Conservation (phyloP, 2,888 invertebrate genomes). For the Rhyacophila evoluta region DNA sequence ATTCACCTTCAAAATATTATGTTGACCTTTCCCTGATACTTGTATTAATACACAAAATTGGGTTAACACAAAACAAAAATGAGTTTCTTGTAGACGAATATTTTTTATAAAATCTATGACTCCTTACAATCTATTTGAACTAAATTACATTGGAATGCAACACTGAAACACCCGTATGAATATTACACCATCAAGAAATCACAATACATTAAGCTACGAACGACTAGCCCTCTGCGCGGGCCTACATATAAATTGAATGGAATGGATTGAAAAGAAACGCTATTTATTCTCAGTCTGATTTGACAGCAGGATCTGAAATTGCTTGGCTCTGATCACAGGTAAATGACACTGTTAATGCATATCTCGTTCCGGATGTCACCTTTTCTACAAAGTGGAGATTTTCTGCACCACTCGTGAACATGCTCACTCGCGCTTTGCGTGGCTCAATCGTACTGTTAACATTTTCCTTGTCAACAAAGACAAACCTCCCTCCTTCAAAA, state of each 20-base stretch:
- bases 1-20: not conserved
- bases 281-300: conserved; percentile 28
- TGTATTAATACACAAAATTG: not conserved
- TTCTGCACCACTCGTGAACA: conserved; percentile 90
- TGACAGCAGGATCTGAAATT: conserved; percentile 71
- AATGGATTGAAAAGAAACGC: not conserved
- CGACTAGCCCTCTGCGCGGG: not conserved
- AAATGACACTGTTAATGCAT: conserved; percentile 88
- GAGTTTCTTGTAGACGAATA: not conserved
- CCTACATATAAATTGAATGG: not conserved
- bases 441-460: conserved; percentile 81
- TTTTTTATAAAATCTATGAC: not conserved
- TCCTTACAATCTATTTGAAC: not conserved
- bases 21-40: too few relatives aligned
- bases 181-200: not conserved
- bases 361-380: conserved; percentile 80
- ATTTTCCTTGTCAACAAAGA: conserved; percentile 78
- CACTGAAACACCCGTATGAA: not conserved
- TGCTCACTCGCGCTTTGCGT: conserved; percentile 80
- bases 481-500: conserved; percentile 86
- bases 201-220: not conserved
- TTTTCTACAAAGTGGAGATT: conserved; percentile 87
- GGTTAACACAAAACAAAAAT: not conserved
- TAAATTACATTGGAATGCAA: not conserved
- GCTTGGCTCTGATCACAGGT: conserved; percentile 81